These are phyloP conservation scores for Synanthedon tipuliformis DNA, from an alignment of 2,888 invertebrate genomes.

Conservation along the genomic window DNA sequence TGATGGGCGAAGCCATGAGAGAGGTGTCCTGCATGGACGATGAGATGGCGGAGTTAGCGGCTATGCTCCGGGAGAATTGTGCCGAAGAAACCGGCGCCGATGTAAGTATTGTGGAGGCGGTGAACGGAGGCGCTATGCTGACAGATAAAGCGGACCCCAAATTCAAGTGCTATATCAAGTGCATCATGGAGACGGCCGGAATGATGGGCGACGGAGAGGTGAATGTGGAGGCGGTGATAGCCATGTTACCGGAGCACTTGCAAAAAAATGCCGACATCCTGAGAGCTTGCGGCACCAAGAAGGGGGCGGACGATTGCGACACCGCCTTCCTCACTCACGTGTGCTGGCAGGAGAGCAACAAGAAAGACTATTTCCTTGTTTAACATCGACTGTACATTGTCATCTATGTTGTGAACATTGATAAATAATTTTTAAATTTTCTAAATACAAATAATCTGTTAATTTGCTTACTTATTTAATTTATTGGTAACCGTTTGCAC, in stretches of 20 bases:
- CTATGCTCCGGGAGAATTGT: constrained; percentile 49
- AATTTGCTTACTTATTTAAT: too few relatives aligned
- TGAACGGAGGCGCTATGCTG: constrained; percentile 43
- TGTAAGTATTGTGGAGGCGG: constrained; percentile 27
- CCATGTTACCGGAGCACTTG: constrained; percentile 40
- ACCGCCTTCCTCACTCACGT: constrained; percentile 48
- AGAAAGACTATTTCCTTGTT: constrained; percentile 43
- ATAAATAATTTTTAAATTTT: background rate
- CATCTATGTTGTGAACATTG: background rate
- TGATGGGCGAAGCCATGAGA: constrained; percentile 1
- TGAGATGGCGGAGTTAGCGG: constrained; percentile 51
- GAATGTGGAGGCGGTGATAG: constrained; percentile 48
- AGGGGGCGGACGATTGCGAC: constrained; percentile 51
- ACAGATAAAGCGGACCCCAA: constrained; percentile 26
- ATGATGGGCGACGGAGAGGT: constrained; percentile 47
- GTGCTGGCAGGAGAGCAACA: constrained; percentile 52
- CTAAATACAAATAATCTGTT: too few relatives aligned
- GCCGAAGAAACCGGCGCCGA: constrained; percentile 44
- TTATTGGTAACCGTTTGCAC: too few relatives aligned
- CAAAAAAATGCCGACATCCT: constrained; percentile 27
- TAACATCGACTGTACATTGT: constrained; percentile 12
- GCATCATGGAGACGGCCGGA: constrained; percentile 57
- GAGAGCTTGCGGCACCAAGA: constrained; percentile 38
- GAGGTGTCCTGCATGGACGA: constrained; percentile 28
- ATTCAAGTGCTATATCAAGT: constrained; percentile 57